Conservation (phyloP, 2,888 invertebrate genomes). For the Eucriotettix oculatus region DNA sequence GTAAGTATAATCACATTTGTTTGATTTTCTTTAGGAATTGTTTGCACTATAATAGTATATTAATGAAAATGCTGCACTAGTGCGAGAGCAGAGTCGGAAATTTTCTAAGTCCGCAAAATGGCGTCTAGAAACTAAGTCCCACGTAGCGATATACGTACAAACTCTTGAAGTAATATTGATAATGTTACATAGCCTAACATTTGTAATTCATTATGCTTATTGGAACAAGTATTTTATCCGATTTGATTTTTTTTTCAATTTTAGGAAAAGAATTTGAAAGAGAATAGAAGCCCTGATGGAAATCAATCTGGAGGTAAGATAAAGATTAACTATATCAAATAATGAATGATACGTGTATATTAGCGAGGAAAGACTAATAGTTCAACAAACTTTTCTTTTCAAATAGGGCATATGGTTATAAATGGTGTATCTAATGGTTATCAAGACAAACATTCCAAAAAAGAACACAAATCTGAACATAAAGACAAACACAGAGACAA, state of each 20-base stretch:
- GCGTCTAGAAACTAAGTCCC: constrained; percentile 62
- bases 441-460: constrained; percentile 28
- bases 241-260: constrained; percentile 13
- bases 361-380: too few species aligned
- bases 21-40: constrained; percentile 2
- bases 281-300: constrained; percentile 24
- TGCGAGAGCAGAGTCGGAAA: constrained; percentile 23
- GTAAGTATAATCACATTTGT: constrained; percentile 34
- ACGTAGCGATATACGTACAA: constrained; percentile 12
- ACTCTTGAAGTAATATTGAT: too few species aligned
- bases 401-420: constrained; percentile 24
- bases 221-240: too few species aligned
- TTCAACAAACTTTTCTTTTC: neutral
- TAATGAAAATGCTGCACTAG: neutral
- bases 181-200: too few species aligned
- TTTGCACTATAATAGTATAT: neutral
- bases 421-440: constrained; percentile 73
- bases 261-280: constrained; percentile 26
- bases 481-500: constrained; percentile 23
- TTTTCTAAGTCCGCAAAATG: constrained; percentile 74
- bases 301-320: constrained; percentile 25
- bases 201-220: too few species aligned
- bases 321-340: constrained; percentile 1
- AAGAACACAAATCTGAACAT: constrained; percentile 38
- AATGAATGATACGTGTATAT: neutral